Conservation (phyloP, 2,797 vertebrate species). For the Eulemur rubriventer region DNA sequence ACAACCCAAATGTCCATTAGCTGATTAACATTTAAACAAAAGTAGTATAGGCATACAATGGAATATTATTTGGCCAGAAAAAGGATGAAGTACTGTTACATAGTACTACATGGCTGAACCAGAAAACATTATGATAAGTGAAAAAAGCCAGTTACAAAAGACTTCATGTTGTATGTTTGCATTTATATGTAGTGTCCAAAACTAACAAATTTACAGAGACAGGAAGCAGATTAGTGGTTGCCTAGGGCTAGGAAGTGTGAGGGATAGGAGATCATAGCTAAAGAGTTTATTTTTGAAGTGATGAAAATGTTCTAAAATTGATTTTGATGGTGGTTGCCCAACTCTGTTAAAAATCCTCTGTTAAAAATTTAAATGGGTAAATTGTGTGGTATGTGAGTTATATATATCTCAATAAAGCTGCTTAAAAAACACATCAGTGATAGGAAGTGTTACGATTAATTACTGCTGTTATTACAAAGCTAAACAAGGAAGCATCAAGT, state of each 20-base stretch:
- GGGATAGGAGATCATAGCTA: not conserved
- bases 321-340: not conserved
- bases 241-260: not conserved
- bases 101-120: not conserved
- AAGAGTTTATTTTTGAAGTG: not conserved
- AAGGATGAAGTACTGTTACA: not conserved
- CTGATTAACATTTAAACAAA: not conserved
- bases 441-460: not conserved
- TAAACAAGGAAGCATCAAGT: not conserved
- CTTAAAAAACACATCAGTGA: not conserved
- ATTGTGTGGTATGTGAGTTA: not conserved
- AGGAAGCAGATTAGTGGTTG: not conserved
- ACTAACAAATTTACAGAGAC: constrained; percentile 4
- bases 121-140: not conserved
- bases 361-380: not conserved
- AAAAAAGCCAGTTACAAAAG: not conserved
- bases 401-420: not conserved
- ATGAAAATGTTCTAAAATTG: not conserved
- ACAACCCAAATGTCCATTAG: not conserved
- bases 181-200: not conserved
- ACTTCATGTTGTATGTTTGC: not conserved
- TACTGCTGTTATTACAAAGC: not conserved
- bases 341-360: not conserved
- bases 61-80: not conserved
- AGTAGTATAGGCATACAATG: not conserved